Evolutionary conservation across 2,888 invertebrate genomes (phyloP), one percentile per base, ranked within the genome.

Genomic region (Hydrotaea cyrtoneurina): DNA sequence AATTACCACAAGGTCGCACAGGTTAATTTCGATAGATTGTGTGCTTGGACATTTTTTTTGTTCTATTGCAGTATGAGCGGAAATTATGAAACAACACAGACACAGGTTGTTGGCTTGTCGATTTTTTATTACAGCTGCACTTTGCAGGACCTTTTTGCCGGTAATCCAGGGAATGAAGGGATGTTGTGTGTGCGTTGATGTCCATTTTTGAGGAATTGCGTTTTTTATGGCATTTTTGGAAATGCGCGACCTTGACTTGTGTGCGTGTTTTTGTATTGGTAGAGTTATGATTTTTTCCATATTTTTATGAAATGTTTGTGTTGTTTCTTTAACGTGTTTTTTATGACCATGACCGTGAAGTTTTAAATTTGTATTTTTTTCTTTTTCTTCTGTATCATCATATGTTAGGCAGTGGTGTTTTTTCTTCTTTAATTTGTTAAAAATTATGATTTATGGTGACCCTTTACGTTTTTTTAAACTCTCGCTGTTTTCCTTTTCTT

Each of bases 381-480:
- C 19, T 78, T n/a, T n/a, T 50, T 10, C 39, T 2, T 39, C 4
- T 10, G 13, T 10, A 4, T 55, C 50, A 64, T 59, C 26, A 74
- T 75, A 53, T 50, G 19, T 39, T 77, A 59, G 39, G 19, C 57
- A 46, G 53, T 86, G 80, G 80, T 50, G 57, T 80, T 85, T 77
- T 86, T 80, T 81, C 79, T 80, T 85, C 76, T 86, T 80, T 81
- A 78, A 86, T 85, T 86, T 87, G 5, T 39, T 88, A 86, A 86
- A 90, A 90, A 88, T 88, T 89, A 89, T 91, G 90, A 91, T 92
- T 91, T 91, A 92, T 87, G 89, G 87, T 86, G 88, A 90, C 90
- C 90, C 90, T 90, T 91, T 91, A 78, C 83, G 59, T 19, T 15
- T 5, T 64, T 10, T 19, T 43, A 73, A 15, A 39, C 46, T 17